These are phyloP conservation scores for Rattus rattus DNA, from an alignment of 2,113 vertebrate genomes.

Conservation along the genomic window DNA sequence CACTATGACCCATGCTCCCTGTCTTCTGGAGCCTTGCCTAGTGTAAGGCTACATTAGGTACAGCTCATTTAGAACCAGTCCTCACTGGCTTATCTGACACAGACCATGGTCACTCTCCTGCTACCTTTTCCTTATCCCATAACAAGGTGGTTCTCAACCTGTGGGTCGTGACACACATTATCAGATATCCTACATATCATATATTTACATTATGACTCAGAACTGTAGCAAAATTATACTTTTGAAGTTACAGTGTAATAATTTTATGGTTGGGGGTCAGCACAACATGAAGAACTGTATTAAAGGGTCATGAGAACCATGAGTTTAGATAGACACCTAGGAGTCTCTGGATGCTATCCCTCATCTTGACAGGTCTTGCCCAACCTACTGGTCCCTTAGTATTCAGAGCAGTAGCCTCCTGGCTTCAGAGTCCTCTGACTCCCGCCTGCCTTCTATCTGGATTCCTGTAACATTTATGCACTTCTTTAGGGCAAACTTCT, in stretches of 20 bases:
- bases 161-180: background rate
- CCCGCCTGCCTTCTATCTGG: rapidly evolving
- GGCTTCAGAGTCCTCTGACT: background rate
- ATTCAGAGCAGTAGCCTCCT: background rate
- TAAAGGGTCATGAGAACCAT: background rate
- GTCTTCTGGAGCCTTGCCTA: background rate
- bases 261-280: background rate
- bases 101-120: background rate
- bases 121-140: background rate
- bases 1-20: background rate
- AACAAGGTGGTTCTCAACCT: background rate
- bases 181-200: background rate
- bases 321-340: background rate
- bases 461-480: background rate
- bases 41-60: no score
- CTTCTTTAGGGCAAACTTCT: background rate
- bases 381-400: background rate
- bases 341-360: background rate
- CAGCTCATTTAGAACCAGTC: background rate
- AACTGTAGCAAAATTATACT: background rate
- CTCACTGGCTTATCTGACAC: background rate
- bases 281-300: background rate
- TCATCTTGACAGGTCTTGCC: background rate
- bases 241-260: background rate
- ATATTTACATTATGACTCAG: background rate